These are phyloP conservation scores for Orthonevra nobilis DNA, from an alignment of 2,888 invertebrate species.

Conservation along the genomic window DNA sequence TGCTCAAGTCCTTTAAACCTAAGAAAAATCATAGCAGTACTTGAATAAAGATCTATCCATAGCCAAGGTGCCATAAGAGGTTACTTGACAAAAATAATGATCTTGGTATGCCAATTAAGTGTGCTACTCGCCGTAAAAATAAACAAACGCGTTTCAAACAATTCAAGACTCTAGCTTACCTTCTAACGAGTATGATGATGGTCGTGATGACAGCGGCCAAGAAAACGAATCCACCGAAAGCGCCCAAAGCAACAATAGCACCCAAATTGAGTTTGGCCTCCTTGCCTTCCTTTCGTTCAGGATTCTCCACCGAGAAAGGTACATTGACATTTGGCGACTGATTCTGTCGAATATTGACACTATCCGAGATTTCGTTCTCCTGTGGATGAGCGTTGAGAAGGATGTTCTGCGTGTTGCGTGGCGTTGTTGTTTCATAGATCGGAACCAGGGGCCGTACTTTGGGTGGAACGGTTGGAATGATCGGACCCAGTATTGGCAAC, in stretches of 20 bases:
- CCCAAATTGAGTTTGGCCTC: conserved; percentile 89
- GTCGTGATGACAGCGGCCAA: conserved; percentile 94
- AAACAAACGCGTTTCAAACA: neutral
- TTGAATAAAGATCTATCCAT: too few species aligned
- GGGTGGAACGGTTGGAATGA: conserved; percentile 73
- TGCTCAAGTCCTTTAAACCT: too few species aligned
- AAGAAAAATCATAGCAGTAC: too few species aligned
- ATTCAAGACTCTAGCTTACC: conserved; percentile 82
- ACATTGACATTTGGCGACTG: conserved; percentile 86
- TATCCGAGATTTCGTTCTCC: conserved; percentile 87
- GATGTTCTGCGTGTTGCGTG: conserved; percentile 80
- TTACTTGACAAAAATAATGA: too few species aligned
- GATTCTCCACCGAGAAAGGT: conserved; percentile 83
- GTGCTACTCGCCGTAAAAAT: conserved; percentile 20
- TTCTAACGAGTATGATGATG: conserved; percentile 91
- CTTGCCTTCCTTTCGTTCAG: conserved; percentile 81
- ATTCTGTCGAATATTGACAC: conserved; percentile 82
- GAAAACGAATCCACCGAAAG: conserved; percentile 95
- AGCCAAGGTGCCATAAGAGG: too few species aligned
- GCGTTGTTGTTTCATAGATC: conserved; percentile 73
- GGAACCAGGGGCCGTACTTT: conserved; percentile 71
- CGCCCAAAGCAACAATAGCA: conserved; percentile 92
- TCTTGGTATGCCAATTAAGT: neutral
- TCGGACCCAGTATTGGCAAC: conserved; percentile 32
- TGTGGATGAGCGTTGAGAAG: conserved; percentile 87